Base-by-base conservation (phyloP, 1,140 invertebrate species). In the Lerema accius region DNA sequence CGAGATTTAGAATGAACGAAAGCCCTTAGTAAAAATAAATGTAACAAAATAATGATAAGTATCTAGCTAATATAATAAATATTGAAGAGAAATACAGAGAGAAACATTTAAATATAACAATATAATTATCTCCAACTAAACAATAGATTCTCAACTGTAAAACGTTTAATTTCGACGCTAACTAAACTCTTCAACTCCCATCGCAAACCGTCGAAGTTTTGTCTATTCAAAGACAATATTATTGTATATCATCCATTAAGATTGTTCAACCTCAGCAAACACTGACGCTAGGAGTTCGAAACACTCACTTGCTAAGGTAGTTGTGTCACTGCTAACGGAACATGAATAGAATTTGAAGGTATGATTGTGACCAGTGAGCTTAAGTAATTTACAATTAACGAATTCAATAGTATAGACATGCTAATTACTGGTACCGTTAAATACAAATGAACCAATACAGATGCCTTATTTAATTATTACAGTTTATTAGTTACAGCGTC, bases 161-260 rank as follows among this genome's bases (percentile, higher is more conserved):
- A 58, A 58, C 55, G 55, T 46, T 58, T 58, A 58, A 58, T 39
- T 58, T 58, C 55, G 15, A 45, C 42, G 23, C 26, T 45, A 58
- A 58, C 40, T 56, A 56, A 56, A 56, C 53, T 56, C 23, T 58
- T 58, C 55, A 58, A 46, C 42, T 28, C 42, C 26, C 28, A 28
- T 26, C 42, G 55, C 55, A 46, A 58, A 58, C 42, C 26, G 55
- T 46, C 23, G 35, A 58, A 58, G 42, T 56, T 58, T 58, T 45
- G 42, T 58, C 55, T 58, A 56, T 58, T 58, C 55, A 58, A 46
- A 58, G 55, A 37, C 55, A 58, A 58, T 58, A 58, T 58, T 58
- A 58, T 58, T 58, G 55, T 58, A 58, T 46, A 58, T 58, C 55
- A 58, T 58, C 55, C 55, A 58, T 46, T 58, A 46, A 58, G 55